Evolutionary conservation across 2,113 vertebrate genomes (phyloP), one percentile per base, ranked within the genome.

Genomic region (Percina caprodes): DNA sequence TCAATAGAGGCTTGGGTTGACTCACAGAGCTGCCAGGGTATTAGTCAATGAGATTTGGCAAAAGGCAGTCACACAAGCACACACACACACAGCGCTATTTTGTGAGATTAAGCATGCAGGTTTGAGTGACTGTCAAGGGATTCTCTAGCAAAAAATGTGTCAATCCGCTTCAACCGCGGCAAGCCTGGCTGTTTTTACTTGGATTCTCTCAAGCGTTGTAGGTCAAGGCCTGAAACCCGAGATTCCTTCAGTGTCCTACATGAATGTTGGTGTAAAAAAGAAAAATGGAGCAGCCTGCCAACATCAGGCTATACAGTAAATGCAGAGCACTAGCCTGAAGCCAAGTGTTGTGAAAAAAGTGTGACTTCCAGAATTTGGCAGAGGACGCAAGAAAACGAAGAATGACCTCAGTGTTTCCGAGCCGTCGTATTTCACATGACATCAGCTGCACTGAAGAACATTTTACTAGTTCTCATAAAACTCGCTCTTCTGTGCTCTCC

Each of bases 31-130:
- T 87, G 71, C 84, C 13, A 19, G 82, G 74, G 86, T 86, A 91
- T 92, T 91, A 88, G 86, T 90, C 68, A 80, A 82, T 76, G 85
- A 83, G 85, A 92, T 85, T 84, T 89, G 75, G 66, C 76, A 18
- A 56, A 52, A 16, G 33, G 67, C 80, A 63, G 58, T 48, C 56
- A 58, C 66, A 45, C 23, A 69, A 8, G 23, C 68, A 65, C 78
- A 69, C 70, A 49, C 70, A 49, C 58, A 85, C 74, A 61, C 68
- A 68, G 48, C 1, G 14, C 63, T 69, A 83, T 82, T 90, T 86
- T 62, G 48, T 69, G 46, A 74, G 86, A 90, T 90, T 89, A 92
- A 83, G 81, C 85, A 80, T 65, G 84, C 79, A 85, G 75, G 80
- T 86, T 75, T 89, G 85, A 90, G 60, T 42, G 66, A 82, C 85